Evolutionary conservation across 2,888 invertebrate species (phyloP).

Genomic region (Nomada goodeniana): DNA sequence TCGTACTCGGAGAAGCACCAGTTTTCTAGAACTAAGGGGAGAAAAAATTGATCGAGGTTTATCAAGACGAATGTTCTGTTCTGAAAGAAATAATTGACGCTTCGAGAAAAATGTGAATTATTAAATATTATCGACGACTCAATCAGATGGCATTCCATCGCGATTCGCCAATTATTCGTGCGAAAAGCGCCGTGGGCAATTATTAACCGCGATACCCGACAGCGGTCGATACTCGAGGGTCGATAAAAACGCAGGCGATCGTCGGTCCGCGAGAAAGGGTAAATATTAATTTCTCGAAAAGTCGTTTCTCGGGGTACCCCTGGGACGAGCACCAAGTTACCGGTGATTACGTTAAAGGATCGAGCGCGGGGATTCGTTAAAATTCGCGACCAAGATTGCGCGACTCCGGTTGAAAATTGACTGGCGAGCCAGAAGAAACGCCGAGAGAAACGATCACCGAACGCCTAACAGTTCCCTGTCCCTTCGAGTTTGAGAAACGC

Average conservation of each 20-base stretch:
- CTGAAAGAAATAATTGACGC: too few species aligned
- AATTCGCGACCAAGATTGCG: conserved; percentile 34
- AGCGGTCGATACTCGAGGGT: not conserved
- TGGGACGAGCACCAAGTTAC: conserved; percentile 10
- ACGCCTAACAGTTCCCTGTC: conserved; percentile 30
- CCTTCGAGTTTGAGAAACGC: not conserved
- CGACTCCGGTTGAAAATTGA: conserved; percentile 36
- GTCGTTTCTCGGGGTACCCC: not conserved
- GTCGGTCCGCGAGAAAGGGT: not conserved
- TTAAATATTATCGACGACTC: too few species aligned
- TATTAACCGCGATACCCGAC: not conserved
- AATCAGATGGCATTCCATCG: too few species aligned
- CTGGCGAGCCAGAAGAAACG: conserved; percentile 40
- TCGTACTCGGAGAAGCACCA: not conserved
- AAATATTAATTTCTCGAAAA: conserved; percentile 39
- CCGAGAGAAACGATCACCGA: conserved; percentile 46
- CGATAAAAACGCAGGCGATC: conserved; percentile 6
- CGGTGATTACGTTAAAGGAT: conserved; percentile 64
- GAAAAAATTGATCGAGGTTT: too few species aligned
- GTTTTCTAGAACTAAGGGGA: not conserved
- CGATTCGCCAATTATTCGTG: not conserved
- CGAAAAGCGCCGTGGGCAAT: not conserved
- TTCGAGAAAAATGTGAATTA: too few species aligned
- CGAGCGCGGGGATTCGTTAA: conserved; percentile 33
- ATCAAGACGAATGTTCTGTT: too few species aligned